Base-by-base conservation (phyloP, 2,888 invertebrate genomes). In the Schizaphis graminum region DNA sequence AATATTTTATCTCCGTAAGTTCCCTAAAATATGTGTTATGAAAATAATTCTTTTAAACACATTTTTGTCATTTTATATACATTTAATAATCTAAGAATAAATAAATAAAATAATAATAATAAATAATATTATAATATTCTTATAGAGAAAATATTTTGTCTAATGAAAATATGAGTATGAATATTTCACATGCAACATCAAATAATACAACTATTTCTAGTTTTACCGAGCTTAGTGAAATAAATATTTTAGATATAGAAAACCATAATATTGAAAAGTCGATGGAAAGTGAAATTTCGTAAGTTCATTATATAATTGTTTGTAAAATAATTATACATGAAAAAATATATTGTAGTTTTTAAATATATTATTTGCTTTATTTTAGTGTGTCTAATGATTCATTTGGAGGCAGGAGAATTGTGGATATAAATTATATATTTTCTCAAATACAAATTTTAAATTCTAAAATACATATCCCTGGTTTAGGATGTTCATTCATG, bases 401-500 rank as follows among this genome's bases (percentile, higher is more conserved):
- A 10, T 35, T 13, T 41, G 88, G 11, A n/a, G 89, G 89, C 0
- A 56, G 89, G 11, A 53, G 89, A 26, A 89, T 89, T 10, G 89
- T 89, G 8, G 89, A 89, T 89, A 89, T 89, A 1, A 26, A 57
- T 13, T 21, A 57, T 26, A 26, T 89, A 89, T 89, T 89, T 89
- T 24, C 41, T 41, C 89, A 89, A 89, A 3, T 89, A 5, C 57
- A 41, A 57, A 24, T 26, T 41, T 1, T 28, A 13, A 41, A n/a
- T 41, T n/a, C 5, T 89, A 53, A 88, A 88, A 28, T 7, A 5
- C 89, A 56, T 44, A 89, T 57, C 4, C 57, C 89, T 28, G 89
- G 89, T 41, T 57, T 89, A 89, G 89, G 57, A 41, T 57, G 89
- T 57, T 89, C 57, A 57, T 89, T 89, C 26, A 89, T 89, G 26